Evolutionary conservation across 2,113 vertebrate genomes (phyloP), one percentile per base, ranked within the genome.

Genomic region (Paralichthys olivaceus): DNA sequence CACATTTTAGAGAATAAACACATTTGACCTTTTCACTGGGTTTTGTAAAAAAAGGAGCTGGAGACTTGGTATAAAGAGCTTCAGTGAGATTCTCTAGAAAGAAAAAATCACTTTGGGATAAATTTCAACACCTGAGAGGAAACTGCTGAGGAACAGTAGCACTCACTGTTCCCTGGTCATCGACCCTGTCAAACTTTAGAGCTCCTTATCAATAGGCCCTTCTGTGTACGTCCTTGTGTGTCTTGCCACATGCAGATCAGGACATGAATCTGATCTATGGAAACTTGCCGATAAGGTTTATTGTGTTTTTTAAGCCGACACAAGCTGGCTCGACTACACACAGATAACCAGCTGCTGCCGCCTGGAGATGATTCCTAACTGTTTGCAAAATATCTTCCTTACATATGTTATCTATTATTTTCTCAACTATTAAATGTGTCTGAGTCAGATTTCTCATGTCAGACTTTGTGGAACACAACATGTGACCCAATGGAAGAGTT

Each of bases 91-190:
- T 28, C 14, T 2, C 6, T 19, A 63, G 45, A 2, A 17, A 45
- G 73, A 76, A 51, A 90, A 84, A 74, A 45, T 55, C 23, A 75
- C 66, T 54, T 77, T 72, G 66, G 81, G 80, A 75, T 77, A 55
- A 37, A 61, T 79, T 72, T 67, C 84, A 80, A 34, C 77, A 82
- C 81, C 81, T 79, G 80, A 87, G 79, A 75, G 1, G 40, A 22
- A n/a, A 51, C 20, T 43, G 40, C 49, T 58, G 54, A 62, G 55
- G 49, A 69, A 90, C 84, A 90, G 87, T 80, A 78, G 80, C 56
- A 3, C 60, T 72, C 20, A 22, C 69, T 88, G 82, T 90, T 69
- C 69, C 32, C 68, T 76, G 69, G 49, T 63, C 32, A 23, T 32
- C 47, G 60, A 29, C 22, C n/a, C 64, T 57, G 29, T 20, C 29